phyloP scores from a whole-genome alignment of 2,113 vertebrate species.

The Gambusia affinis region DNA sequence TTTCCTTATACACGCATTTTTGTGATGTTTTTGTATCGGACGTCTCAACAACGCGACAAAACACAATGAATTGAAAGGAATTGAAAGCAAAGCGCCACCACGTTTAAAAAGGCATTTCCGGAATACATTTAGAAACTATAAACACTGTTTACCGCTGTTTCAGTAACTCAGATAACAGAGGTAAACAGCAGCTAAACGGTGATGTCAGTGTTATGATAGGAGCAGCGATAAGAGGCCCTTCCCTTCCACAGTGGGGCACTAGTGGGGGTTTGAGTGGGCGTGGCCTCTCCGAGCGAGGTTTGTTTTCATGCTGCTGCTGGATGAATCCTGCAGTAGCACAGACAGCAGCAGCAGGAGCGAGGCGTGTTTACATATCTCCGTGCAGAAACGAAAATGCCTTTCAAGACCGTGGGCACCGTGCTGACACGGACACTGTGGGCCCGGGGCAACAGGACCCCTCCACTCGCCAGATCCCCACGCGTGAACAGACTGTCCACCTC shows the following conservation, averaged over 20 bases:
- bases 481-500: conserved; percentile 26
- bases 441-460: conserved; percentile 36
- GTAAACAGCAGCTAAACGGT: background rate
- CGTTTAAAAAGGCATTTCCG: background rate
- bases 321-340: background rate
- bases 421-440: conserved; percentile 52
- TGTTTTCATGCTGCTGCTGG: conserved; percentile 11
- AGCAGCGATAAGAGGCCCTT: background rate
- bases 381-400: conserved; percentile 50
- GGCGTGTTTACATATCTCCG: background rate
- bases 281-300: conserved; percentile 3
- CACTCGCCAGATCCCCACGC: background rate
- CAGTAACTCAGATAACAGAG: rapidly evolving
- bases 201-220: background rate
- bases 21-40: too few species aligned
- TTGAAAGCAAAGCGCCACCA: background rate
- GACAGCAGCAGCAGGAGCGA: background rate
- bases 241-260: background rate
- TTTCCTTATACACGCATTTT: too few species aligned
- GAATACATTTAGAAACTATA: background rate
- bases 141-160: background rate
- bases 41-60: too few species aligned
- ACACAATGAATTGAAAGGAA: too few species aligned
- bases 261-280: conserved; percentile 1
- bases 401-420: conserved; percentile 26